Percentiles rank a stretch among this genome's conserved stretches.
Evolutionary conservation across 2,113 vertebrate species (phyloP).

Genomic region (Steatornis caripensis): DNA sequence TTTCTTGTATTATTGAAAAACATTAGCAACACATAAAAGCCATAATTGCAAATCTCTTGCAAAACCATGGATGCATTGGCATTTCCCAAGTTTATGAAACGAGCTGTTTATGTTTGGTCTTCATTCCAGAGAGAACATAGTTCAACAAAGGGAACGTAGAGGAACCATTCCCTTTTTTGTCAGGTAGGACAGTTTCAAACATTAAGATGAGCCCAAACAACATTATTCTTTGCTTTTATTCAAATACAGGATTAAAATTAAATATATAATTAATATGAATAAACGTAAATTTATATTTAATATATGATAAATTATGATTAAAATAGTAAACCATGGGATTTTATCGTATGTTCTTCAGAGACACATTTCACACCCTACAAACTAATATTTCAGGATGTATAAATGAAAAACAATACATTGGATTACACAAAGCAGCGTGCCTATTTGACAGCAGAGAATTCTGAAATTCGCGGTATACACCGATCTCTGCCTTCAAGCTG

Average conservation of each 20-base stretch:
- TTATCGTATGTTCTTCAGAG: neutral
- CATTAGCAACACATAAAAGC: neutral
- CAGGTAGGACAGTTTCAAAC: neutral
- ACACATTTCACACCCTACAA: neutral
- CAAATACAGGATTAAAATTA: neutral
- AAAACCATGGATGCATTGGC: neutral
- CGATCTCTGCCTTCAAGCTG: neutral
- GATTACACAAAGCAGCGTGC: neutral
- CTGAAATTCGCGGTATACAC: neutral
- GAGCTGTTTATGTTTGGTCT: neutral
- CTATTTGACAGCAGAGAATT: neutral
- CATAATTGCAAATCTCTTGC: neutral
- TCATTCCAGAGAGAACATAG: neutral
- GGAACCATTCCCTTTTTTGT: neutral
- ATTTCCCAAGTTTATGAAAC: neutral
- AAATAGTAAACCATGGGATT: neutral
- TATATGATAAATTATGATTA: too few relatives aligned
- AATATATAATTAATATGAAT: neutral
- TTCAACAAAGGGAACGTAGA: neutral
- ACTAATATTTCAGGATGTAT: neutral
- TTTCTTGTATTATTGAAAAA: neutral
- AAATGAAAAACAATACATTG: neutral
- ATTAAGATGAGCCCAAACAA: neutral
- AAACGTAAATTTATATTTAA: neutral
- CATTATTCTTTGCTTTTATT: neutral